Conservation (phyloP, 2,888 invertebrate species). For the Zygothrica quintamaculata region DNA sequence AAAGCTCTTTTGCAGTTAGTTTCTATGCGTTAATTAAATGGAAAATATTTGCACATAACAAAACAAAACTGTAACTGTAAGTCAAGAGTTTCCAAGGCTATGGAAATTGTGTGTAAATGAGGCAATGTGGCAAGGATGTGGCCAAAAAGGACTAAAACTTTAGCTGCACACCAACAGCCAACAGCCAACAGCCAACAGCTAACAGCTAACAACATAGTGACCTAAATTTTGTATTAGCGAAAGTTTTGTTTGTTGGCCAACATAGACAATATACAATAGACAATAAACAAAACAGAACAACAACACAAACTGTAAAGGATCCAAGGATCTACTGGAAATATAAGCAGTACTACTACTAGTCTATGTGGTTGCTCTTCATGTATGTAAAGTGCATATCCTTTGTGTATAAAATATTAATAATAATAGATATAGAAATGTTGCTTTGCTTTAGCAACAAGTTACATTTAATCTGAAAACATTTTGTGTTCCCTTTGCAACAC, state of each 20-base stretch:
- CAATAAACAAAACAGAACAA: slow-evolving; percentile 33
- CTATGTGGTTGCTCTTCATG: too few species aligned
- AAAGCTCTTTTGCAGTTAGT: slow-evolving; percentile 39
- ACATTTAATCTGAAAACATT: too few species aligned
- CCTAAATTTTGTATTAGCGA: slow-evolving; percentile 62
- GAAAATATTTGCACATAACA: slow-evolving; percentile 74
- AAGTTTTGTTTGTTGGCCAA: slow-evolving; percentile 53
- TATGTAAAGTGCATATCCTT: too few species aligned
- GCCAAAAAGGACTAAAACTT: slow-evolving; percentile 36
- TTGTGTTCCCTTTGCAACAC: too few species aligned
- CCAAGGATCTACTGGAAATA: too few species aligned
- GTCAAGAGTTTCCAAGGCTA: neutral
- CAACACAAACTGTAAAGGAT: slow-evolving; percentile 30
- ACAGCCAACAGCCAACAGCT: neutral
- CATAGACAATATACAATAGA: neutral
- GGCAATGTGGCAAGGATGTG: neutral
- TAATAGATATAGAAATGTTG: too few species aligned
- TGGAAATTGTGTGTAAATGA: too few species aligned
- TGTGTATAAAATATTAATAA: too few species aligned
- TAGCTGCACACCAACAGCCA: slow-evolving; percentile 49
- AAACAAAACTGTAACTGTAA: slow-evolving; percentile 15
- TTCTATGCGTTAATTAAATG: slow-evolving; percentile 77
- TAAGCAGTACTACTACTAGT: too few species aligned
- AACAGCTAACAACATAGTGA: slow-evolving; percentile 58
- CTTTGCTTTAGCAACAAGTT: too few species aligned